Percentiles rank a stretch among this genome's conserved stretches.
These are phyloP conservation scores for Myrmophylax atrothorax DNA, from an alignment of 2,113 vertebrate genomes.

Conservation along the genomic window DNA sequence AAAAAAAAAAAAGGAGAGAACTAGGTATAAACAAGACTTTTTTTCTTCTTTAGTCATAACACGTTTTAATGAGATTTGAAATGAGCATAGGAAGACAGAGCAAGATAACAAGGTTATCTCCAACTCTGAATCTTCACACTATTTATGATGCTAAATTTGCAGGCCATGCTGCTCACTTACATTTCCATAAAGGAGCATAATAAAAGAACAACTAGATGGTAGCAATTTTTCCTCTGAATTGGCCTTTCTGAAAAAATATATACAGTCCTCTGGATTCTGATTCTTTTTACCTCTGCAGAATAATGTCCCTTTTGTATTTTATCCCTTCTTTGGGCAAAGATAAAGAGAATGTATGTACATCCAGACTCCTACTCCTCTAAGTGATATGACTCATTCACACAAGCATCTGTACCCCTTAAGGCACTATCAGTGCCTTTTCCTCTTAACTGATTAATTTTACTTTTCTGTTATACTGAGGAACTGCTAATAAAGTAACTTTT, in stretches of 20 bases:
- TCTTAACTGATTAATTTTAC: conserved; percentile 35
- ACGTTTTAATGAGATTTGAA: conserved; percentile 48
- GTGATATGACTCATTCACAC: conserved; percentile 34
- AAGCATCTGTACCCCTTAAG: conserved; percentile 25
- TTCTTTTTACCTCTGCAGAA: neutral
- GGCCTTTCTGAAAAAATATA: neutral
- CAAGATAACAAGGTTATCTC: conserved; percentile 51
- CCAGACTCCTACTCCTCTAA: neutral
- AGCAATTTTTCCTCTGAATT: conserved; percentile 24
- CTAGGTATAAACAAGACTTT: neutral
- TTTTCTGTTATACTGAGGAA: conserved; percentile 18
- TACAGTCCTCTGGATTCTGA: neutral
- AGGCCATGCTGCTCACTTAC: conserved; percentile 26
- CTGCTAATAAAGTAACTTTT: conserved; percentile 41
- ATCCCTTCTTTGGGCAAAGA: neutral
- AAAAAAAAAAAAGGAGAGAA: neutral
- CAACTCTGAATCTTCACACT: conserved; percentile 31
- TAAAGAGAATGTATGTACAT: conserved; percentile 6
- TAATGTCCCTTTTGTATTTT: conserved; percentile 5
- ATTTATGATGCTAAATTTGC: conserved; percentile 46
- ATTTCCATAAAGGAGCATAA: conserved; percentile 35
- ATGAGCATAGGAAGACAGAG: conserved; percentile 28
- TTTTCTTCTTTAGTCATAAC: conserved; percentile 6
- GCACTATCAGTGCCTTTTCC: neutral
- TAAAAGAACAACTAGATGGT: neutral